Evolutionary conservation across 2,888 invertebrate species (phyloP).

Genomic region (Pseudoips prasinana): DNA sequence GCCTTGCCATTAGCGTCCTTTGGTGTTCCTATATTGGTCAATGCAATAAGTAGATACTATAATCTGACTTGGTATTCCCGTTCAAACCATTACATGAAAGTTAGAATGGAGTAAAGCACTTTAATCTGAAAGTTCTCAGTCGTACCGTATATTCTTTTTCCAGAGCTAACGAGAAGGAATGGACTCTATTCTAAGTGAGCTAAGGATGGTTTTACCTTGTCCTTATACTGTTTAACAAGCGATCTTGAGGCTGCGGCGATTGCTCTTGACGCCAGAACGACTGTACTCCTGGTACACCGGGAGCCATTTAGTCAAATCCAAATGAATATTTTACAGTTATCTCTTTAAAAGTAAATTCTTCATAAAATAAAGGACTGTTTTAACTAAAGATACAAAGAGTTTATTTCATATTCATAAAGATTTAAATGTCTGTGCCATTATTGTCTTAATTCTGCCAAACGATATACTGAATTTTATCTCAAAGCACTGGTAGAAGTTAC

Average conservation of each 20-base stretch:
- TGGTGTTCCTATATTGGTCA: not conserved
- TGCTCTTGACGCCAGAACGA: conserved; percentile 33
- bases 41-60: too few species aligned
- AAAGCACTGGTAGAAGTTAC: too few species aligned
- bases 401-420: too few species aligned
- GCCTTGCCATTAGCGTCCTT: too few species aligned
- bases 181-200: conserved; percentile 4
- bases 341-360: conserved; percentile 7
- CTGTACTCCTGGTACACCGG: conserved; percentile 26
- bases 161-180: conserved; percentile 9
- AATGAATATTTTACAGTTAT: conserved; percentile 27
- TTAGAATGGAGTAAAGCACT: conserved; percentile 49
- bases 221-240: conserved; percentile 39
- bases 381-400: too few species aligned
- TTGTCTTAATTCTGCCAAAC: too few species aligned
- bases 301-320: conserved; percentile 24
- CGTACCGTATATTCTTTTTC: conserved; percentile 37
- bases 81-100: conserved; percentile 41
- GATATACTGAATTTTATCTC: too few species aligned
- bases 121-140: conserved; percentile 44
- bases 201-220: conserved; percentile 29
- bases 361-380: too few species aligned
- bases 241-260: conserved; percentile 40
- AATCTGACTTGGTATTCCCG: conserved; percentile 13
- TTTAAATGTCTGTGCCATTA: too few species aligned